phyloP scores from a whole-genome alignment of 2,888 invertebrate genomes.

The Zygogramma bicolorata region DNA sequence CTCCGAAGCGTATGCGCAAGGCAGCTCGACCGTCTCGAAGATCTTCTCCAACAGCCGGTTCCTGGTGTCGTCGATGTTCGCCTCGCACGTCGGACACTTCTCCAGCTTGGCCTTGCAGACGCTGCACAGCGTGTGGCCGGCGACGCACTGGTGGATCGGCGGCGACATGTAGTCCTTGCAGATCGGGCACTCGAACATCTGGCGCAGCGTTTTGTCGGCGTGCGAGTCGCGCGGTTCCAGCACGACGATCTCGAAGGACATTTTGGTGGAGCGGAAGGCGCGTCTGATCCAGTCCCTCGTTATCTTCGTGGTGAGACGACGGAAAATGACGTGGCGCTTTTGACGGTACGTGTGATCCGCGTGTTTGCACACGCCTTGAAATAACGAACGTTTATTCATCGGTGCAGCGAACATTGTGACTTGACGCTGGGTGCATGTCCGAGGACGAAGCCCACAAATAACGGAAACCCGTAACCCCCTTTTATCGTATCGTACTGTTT shows the following conservation, averaged over 20 bases:
- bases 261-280: slow-evolving; percentile 18
- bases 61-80: slow-evolving; percentile 29
- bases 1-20: slow-evolving; percentile 33
- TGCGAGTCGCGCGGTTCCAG: slow-evolving; percentile 18
- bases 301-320: slow-evolving; percentile 32
- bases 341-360: slow-evolving; percentile 24
- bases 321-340: slow-evolving; percentile 28
- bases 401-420: too few species aligned
- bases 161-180: slow-evolving; percentile 53
- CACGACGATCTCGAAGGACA: slow-evolving; percentile 31
- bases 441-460: too few species aligned
- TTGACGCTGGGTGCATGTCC: too few species aligned
- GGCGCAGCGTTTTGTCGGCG: slow-evolving; percentile 29
- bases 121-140: slow-evolving; percentile 41
- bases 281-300: slow-evolving; percentile 28
- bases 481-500: too few species aligned
- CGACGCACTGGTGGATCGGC: slow-evolving; percentile 40
- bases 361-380: slow-evolving; percentile 33
- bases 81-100: slow-evolving; percentile 43
- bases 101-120: slow-evolving; percentile 35
- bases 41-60: slow-evolving; percentile 38
- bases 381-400: neutral
- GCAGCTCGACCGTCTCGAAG: slow-evolving; percentile 32
- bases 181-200: slow-evolving; percentile 51
- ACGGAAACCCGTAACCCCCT: too few species aligned